phyloP scores from a whole-genome alignment of 2,113 vertebrate genomes.

The Oreotrochilus melanogaster region DNA sequence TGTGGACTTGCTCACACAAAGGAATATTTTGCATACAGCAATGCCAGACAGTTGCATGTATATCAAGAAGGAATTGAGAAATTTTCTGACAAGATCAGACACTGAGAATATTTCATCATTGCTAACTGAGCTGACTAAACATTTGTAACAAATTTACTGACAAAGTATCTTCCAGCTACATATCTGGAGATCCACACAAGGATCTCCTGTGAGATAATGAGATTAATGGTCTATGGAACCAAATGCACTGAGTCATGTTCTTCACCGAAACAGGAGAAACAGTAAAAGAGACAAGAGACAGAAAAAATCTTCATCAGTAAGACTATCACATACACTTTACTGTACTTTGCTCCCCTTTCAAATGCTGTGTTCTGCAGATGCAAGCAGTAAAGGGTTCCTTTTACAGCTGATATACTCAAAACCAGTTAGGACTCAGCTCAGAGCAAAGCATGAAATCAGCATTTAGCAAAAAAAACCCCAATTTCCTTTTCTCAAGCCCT shows the following conservation, averaged over 20 bases:
- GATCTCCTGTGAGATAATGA: too few species aligned
- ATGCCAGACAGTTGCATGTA: neutral
- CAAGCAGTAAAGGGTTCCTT: neutral
- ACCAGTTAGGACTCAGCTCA: neutral
- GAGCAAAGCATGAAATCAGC: neutral
- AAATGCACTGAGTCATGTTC: neutral
- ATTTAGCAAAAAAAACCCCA: neutral
- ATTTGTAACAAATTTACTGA: neutral
- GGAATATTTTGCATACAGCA: neutral
- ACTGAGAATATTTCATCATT: neutral
- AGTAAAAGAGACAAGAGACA: neutral
- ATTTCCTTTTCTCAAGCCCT: neutral
- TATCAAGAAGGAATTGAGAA: neutral
- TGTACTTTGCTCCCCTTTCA: neutral
- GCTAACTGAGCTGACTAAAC: neutral
- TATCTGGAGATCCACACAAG: neutral
- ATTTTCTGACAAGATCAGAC: neutral
- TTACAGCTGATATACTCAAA: neutral
- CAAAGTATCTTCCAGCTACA: neutral
- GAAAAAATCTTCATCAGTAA: neutral
- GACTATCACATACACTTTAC: fast-evolving
- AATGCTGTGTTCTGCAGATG: neutral
- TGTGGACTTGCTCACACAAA: neutral
- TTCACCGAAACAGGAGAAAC: neutral
- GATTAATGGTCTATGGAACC: neutral